A percentile compares a stretch with the other conserved stretches of the same genome.
Evolutionary conservation across 2,888 invertebrate genomes (phyloP).

Genomic region (Diabrotica balteata): DNA sequence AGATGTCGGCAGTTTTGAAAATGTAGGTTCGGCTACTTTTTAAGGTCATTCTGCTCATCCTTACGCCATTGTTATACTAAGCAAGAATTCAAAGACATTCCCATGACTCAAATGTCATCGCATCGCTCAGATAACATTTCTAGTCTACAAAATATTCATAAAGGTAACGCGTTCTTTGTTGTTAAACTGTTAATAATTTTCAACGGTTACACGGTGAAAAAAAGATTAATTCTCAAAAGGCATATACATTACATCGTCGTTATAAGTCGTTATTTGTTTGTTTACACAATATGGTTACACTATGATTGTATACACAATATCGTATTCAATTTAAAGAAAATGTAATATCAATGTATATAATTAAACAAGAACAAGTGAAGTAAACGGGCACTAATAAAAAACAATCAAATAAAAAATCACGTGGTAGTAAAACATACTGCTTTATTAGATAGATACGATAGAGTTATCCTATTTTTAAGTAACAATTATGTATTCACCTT

Average conservation of each 20-base stretch:
- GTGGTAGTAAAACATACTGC: too few species aligned
- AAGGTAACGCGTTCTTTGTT: constrained; percentile 36
- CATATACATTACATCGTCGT: neutral
- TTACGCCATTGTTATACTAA: constrained; percentile 36
- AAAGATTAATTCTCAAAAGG: neutral
- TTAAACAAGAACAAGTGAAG: too few species aligned
- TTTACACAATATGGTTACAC: too few species aligned
- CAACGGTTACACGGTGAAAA: constrained; percentile 13
- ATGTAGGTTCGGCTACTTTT: constrained; percentile 38
- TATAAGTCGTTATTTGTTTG: too few species aligned
- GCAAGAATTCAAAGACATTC: constrained; percentile 40
- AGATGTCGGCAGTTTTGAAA: constrained; percentile 14
- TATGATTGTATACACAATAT: too few species aligned
- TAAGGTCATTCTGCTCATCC: constrained; percentile 41
- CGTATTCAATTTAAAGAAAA: too few species aligned
- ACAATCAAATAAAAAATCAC: too few species aligned
- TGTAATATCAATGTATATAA: too few species aligned
- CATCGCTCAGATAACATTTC: constrained; percentile 33
- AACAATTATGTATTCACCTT: too few species aligned
- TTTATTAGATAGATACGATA: too few species aligned
- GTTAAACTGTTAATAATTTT: constrained; percentile 9
- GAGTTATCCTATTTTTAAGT: too few species aligned
- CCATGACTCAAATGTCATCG: constrained; percentile 46
- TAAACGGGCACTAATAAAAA: too few species aligned
- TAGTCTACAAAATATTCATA: constrained; percentile 45